These are phyloP conservation scores for Patella vulgata DNA, from an alignment of 1,140 invertebrate species.

Conservation along the genomic window DNA sequence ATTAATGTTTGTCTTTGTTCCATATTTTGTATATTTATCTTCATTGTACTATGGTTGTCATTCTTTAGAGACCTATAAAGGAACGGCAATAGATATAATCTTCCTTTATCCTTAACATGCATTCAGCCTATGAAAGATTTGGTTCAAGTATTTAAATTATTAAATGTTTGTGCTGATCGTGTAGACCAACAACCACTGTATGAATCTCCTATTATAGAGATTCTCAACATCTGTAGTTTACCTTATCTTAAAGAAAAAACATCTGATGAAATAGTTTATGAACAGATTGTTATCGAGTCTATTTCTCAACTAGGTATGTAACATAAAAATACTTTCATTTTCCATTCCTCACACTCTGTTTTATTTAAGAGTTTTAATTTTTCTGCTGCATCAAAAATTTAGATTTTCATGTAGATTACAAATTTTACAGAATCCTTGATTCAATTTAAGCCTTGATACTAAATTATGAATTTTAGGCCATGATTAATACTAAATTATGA, in stretches of 20 bases:
- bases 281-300: conserved; percentile 64
- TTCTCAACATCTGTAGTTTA: conserved; percentile 59
- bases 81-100: too few species aligned
- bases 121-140: conserved; percentile 65
- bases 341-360: background rate
- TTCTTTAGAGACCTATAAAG: too few species aligned
- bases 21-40: too few species aligned
- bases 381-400: too few species aligned
- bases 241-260: conserved; percentile 66
- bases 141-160: conserved; percentile 62
- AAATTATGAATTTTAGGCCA: too few species aligned
- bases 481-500: too few species aligned
- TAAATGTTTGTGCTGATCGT: conserved; percentile 64
- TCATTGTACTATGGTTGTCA: too few species aligned
- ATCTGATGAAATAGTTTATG: conserved; percentile 64
- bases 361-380: too few species aligned
- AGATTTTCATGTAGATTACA: background rate
- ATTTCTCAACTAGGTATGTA: conserved; percentile 64
- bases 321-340: background rate
- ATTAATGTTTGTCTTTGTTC: too few species aligned
- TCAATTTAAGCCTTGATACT: too few species aligned
- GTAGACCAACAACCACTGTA: conserved; percentile 56
- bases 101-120: too few species aligned
- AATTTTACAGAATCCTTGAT: too few species aligned
- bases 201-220: conserved; percentile 58